phyloP scores from a whole-genome alignment of 2,797 vertebrate species.

The Sebastes itinus region DNA sequence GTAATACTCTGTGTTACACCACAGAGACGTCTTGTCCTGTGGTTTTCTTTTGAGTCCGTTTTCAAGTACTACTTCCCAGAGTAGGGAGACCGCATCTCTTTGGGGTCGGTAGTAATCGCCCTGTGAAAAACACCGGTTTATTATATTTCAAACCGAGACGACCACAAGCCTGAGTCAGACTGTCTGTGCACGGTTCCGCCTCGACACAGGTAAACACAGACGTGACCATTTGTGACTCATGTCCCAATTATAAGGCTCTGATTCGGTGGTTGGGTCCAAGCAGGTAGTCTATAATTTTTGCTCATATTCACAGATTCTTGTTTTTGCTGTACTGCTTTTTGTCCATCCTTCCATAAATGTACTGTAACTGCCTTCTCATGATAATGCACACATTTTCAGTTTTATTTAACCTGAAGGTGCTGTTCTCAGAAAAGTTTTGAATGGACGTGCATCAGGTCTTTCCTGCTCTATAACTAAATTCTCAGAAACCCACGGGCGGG shows the following conservation, averaged over 20 bases:
- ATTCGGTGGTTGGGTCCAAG: neutral
- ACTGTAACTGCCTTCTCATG: neutral
- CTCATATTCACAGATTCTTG: neutral
- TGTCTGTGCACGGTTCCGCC: conserved; percentile 22
- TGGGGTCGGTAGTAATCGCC: neutral
- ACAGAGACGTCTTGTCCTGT: neutral
- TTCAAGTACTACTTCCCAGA: conserved; percentile 7
- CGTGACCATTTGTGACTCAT: conserved; percentile 41
- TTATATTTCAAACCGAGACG: conserved; percentile 26
- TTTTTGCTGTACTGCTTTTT: neutral
- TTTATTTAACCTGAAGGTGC: neutral
- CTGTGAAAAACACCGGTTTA: conserved; percentile 24
- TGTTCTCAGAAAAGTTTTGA: conserved; percentile 30
- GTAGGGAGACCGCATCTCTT: neutral
- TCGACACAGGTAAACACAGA: conserved; percentile 48
- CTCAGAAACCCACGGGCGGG: conserved; percentile 34
- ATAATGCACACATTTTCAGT: neutral
- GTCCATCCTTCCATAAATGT: neutral
- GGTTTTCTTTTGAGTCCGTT: neutral
- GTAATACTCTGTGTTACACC: neutral
- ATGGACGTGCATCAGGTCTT: conserved; percentile 1
- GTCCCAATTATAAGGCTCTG: conserved; percentile 13
- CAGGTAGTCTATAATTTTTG: neutral
- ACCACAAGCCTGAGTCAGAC: conserved; percentile 43
- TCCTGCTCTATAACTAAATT: conserved; percentile 6